Percentiles rank a stretch among this genome's conserved stretches.
phyloP scores from a whole-genome alignment of 1,140 invertebrate species.

The Lepidostoma basale region DNA sequence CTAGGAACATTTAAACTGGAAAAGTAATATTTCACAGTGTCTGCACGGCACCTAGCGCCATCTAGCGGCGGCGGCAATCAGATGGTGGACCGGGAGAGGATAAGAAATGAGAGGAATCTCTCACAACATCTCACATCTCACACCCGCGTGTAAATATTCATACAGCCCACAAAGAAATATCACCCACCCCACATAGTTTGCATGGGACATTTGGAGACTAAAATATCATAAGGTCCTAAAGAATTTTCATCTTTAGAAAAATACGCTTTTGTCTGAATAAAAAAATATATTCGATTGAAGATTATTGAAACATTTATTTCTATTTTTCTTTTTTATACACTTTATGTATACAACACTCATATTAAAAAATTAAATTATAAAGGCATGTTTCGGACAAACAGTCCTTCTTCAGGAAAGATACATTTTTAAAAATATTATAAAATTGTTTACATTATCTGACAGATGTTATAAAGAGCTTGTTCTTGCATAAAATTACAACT shows the following conservation, averaged over 20 bases:
- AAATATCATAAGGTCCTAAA: neutral
- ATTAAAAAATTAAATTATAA: too few relatives aligned
- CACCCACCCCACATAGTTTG: neutral
- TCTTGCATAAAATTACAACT: too few relatives aligned
- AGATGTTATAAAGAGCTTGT: too few relatives aligned
- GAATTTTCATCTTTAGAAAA: neutral
- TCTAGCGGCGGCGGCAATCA: constrained; percentile 1
- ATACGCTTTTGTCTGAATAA: neutral
- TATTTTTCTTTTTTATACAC: too few relatives aligned
- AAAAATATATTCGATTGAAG: neutral
- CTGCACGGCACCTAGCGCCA: neutral
- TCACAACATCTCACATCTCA: constrained; percentile 15
- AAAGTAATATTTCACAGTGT: constrained; percentile 18
- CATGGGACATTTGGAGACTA: neutral
- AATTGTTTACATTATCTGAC: too few relatives aligned
- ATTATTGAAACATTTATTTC: too few relatives aligned
- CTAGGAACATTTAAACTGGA: constrained; percentile 2
- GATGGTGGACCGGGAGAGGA: neutral
- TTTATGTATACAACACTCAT: too few relatives aligned
- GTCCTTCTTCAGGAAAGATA: too few relatives aligned
- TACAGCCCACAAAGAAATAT: constrained; percentile 36
- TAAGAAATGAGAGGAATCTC: constrained; percentile 10
- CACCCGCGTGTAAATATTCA: constrained; percentile 32
- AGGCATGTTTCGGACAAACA: too few relatives aligned
- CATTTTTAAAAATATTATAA: too few relatives aligned